Evolutionary conservation across 2,888 invertebrate genomes (phyloP), one percentile per base, ranked within the genome.

Genomic region (Marasmarcha lunaedactyla): DNA sequence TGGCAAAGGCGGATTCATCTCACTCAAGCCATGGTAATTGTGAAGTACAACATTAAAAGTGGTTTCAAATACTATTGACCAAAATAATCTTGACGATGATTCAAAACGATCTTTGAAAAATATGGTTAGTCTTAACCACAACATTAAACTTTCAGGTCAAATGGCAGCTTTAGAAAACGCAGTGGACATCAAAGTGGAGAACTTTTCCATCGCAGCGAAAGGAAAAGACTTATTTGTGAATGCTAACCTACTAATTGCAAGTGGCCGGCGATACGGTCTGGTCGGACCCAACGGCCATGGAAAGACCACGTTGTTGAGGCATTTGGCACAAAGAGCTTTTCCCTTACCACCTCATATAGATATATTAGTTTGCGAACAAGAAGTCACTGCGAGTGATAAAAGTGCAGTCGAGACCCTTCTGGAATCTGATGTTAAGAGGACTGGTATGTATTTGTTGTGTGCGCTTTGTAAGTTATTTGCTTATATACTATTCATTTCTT

Each of bases 201-300:
- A 96, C 71, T 99, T 99, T 67, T 96, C 96, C 42, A 99, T 99
- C 52, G 90, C 95, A 13, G 99, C 99, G 0, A 94, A 96, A 70
- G 99, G 99, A 41, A 96, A 99, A 57, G 96, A 98, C 63, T 85
- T 99, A 35, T 98, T 99, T 70, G 92, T 96, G 25, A 98, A 99
- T 71, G 98, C 99, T 0, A 94, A 90, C 67, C 79, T 99, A 25
- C 81, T 95, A 38, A 97, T 99, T 52, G 97, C 98, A 0, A 89
- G 92, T 57, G 96, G 97, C 0, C 88, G 98, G 35, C 89, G 96
- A 54, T 99, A 99, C 71, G 99, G 99, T 57, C 85, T 99, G 3
- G 98, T 99, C 1, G 99, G 99, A 14, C 99, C 99, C 1, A 99
- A 99, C 71, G 99, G 95, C 0, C 97, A 99, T 81, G 99, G 99